phyloP scores from a whole-genome alignment of 2,113 vertebrate genomes.

The Cygnus atratus region DNA sequence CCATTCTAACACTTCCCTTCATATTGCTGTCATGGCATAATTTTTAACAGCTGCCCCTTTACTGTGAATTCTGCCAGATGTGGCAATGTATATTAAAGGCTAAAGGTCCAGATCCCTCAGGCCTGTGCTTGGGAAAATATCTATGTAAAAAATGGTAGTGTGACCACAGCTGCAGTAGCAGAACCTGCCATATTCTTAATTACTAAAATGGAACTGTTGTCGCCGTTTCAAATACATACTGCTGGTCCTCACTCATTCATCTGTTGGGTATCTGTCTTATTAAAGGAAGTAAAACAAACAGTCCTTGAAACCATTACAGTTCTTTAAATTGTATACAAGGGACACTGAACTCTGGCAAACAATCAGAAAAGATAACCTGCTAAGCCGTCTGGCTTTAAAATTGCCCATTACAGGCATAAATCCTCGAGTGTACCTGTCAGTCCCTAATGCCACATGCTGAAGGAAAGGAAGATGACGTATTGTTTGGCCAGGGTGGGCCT shows the following conservation, averaged over 20 bases:
- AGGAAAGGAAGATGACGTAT: neutral
- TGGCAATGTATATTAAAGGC: neutral
- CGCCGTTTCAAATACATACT: neutral
- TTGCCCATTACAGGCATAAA: neutral
- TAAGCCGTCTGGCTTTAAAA: neutral
- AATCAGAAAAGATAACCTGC: neutral
- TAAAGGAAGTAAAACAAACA: neutral
- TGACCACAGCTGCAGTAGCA: neutral
- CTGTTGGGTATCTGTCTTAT: neutral
- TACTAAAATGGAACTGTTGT: neutral
- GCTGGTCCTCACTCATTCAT: neutral
- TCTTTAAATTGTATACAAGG: neutral
- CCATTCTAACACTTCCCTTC: neutral
- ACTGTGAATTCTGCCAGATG: neutral
- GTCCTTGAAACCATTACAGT: neutral
- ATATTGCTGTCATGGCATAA: neutral
- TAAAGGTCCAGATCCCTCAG: neutral
- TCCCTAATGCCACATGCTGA: neutral
- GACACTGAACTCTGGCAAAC: neutral
- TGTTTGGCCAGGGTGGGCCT: neutral
- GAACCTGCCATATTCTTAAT: accelerated
- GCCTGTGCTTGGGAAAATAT: neutral
- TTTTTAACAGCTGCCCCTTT: neutral
- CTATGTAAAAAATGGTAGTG: neutral
- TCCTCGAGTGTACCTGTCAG: neutral